These are phyloP conservation scores for Trichechus manatus DNA, from an alignment of 2,113 vertebrate genomes.

Conservation along the genomic window DNA sequence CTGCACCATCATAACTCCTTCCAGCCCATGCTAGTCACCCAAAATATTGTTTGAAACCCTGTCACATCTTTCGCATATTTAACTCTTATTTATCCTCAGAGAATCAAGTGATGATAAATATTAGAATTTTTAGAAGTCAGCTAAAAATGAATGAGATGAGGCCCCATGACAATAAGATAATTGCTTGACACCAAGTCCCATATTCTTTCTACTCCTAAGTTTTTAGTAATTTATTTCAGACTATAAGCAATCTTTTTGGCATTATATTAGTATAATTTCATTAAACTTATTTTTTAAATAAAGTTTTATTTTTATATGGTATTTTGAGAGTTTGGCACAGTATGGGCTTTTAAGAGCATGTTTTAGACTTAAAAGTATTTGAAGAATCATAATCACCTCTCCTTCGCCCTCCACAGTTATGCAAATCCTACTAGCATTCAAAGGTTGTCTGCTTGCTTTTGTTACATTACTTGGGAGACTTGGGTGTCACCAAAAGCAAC, in stretches of 20 bases:
- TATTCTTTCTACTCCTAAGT: not conserved
- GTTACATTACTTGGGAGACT: not conserved
- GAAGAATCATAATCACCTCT: not conserved
- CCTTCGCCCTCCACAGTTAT: not conserved
- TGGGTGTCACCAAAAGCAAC: not conserved
- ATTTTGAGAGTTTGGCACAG: not conserved
- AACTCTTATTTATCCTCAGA: slow-evolving; percentile 4
- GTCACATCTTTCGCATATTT: slow-evolving; percentile 1
- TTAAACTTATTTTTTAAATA: slow-evolving; percentile 17
- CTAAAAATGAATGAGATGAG: not conserved
- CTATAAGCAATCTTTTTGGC: slow-evolving; percentile 3
- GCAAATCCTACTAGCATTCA: not conserved
- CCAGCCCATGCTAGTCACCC: not conserved
- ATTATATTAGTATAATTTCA: not conserved
- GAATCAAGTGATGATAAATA: not conserved
- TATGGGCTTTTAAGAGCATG: not conserved
- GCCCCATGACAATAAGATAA: not conserved
- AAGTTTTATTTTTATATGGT: slow-evolving; percentile 8
- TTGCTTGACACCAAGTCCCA: slow-evolving; percentile 1
- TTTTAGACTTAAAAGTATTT: not conserved
- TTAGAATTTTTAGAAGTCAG: slow-evolving; percentile 44
- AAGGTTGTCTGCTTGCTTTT: not conserved
- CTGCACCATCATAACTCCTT: not conserved
- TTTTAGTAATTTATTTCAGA: slow-evolving; percentile 47
- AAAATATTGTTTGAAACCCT: slow-evolving; percentile 19